Conservation (phyloP, 2,797 vertebrate genomes). For the Syngnathus rostellatus region DNA sequence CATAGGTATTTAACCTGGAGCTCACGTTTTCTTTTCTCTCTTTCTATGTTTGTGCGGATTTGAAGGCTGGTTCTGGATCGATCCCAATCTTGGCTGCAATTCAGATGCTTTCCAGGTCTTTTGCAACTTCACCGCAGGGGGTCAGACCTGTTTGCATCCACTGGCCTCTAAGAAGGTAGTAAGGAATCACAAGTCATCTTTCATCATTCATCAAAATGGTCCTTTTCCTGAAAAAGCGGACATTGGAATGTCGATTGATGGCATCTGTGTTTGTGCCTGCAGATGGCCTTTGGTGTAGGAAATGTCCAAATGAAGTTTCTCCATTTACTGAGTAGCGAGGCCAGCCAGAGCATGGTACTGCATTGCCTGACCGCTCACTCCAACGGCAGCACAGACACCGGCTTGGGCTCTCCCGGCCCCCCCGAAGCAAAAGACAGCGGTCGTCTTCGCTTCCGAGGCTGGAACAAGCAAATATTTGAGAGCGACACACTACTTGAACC, state of each 20-base stretch:
- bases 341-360: constrained; percentile 80
- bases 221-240: no score
- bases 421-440: constrained; percentile 37
- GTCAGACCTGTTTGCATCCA: constrained; percentile 89
- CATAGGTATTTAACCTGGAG: background rate
- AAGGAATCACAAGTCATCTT: background rate
- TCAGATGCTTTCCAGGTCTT: constrained; percentile 94
- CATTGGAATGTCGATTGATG: constrained; percentile 1
- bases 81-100: constrained; percentile 92
- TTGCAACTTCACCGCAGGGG: constrained; percentile 95
- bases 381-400: constrained; percentile 14
- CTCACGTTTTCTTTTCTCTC: background rate
- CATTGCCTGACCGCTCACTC: constrained; percentile 77
- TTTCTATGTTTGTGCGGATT: constrained; percentile 4
- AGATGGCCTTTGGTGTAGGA: constrained; percentile 83
- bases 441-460: constrained; percentile 77
- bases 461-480: constrained; percentile 87
- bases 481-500: constrained; percentile 80
- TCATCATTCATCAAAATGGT: background rate
- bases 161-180: constrained; percentile 79
- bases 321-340: constrained; percentile 88
- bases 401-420: constrained; percentile 39
- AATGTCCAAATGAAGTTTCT: constrained; percentile 99
- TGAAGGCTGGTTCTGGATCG: constrained; percentile 92
- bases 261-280: constrained; percentile 6